Evolutionary conservation across 2,888 invertebrate species (phyloP).

Genomic region (Synanthedon formicaeformis): DNA sequence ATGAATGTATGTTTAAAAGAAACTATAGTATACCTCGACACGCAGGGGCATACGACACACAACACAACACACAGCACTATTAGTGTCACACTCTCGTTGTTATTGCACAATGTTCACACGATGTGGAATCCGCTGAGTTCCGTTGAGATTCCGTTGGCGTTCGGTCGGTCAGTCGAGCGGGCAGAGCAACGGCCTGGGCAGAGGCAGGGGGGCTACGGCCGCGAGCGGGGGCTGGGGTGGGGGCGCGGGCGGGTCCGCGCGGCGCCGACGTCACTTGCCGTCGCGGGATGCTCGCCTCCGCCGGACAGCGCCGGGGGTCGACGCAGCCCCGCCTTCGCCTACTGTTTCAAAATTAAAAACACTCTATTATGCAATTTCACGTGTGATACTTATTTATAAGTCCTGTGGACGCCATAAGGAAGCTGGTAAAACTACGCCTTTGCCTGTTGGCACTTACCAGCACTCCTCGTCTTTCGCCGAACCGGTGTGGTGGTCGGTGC

Average conservation of each 20-base stretch:
- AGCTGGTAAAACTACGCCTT: too few species aligned
- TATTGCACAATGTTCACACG: conserved; percentile 4
- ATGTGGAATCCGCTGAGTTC: too few species aligned
- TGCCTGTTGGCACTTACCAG: conserved; percentile 76
- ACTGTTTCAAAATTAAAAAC: neutral
- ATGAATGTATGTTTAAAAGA: too few species aligned
- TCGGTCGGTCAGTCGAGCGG: conserved; percentile 15
- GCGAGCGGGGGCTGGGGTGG: conserved; percentile 7
- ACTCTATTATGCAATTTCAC: too few species aligned
- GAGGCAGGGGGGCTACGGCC: conserved; percentile 11
- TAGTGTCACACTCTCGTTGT: conserved; percentile 10
- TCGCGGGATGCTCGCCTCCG: conserved; percentile 78
- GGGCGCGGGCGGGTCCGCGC: conserved; percentile 56
- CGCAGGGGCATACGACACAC: too few species aligned
- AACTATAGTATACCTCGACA: too few species aligned
- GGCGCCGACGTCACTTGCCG: conserved; percentile 79
- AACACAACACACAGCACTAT: too few species aligned
- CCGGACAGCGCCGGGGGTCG: conserved; percentile 40
- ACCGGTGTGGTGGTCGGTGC: conserved; percentile 18
- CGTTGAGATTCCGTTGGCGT: too few species aligned
- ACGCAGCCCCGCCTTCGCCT: conserved; percentile 6
- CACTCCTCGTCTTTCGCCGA: conserved; percentile 77
- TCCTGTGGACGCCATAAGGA: too few species aligned
- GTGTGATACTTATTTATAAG: too few species aligned
- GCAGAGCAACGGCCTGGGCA: conserved; percentile 14